Conservation (phyloP, 1,140 invertebrate species). For the Neodiprion virginianus region DNA sequence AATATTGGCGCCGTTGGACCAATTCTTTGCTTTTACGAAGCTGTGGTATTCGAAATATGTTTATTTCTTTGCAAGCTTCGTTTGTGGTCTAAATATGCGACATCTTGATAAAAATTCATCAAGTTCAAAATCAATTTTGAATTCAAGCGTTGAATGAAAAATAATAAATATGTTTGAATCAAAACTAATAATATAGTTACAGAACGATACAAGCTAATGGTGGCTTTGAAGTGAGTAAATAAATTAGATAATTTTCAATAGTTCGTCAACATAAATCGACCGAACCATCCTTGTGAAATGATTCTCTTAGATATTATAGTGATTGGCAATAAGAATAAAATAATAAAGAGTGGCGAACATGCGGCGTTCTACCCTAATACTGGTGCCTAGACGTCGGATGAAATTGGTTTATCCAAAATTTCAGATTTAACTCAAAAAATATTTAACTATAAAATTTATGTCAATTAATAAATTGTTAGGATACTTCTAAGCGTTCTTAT, state of each 20-base stretch:
- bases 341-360: constrained; percentile 45
- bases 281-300: not conserved
- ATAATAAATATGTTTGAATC: constrained; percentile 8
- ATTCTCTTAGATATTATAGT: constrained; percentile 42
- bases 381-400: constrained; percentile 50
- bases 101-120: not conserved
- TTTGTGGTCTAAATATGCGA: not conserved
- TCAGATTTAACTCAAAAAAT: constrained; percentile 19
- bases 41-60: constrained; percentile 9
- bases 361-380: constrained; percentile 55
- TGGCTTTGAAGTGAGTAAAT: not conserved
- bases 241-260: constrained; percentile 5
- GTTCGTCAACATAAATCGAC: not conserved
- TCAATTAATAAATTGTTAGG: constrained; percentile 19
- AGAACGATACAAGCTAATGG: not conserved
- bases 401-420: constrained; percentile 23
- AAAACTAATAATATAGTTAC: constrained; percentile 1
- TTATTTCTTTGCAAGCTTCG: not conserved
- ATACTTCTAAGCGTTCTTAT: constrained; percentile 20
- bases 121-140: constrained; percentile 4
- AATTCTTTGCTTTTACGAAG: constrained; percentile 11
- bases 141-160: constrained; percentile 12
- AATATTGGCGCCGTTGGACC: constrained; percentile 3
- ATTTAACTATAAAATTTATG: constrained; percentile 15
- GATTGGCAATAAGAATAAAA: constrained; percentile 43